These are phyloP conservation scores for Lethenteron reissneri DNA, from an alignment of 2,113 vertebrate genomes.

Conservation along the genomic window DNA sequence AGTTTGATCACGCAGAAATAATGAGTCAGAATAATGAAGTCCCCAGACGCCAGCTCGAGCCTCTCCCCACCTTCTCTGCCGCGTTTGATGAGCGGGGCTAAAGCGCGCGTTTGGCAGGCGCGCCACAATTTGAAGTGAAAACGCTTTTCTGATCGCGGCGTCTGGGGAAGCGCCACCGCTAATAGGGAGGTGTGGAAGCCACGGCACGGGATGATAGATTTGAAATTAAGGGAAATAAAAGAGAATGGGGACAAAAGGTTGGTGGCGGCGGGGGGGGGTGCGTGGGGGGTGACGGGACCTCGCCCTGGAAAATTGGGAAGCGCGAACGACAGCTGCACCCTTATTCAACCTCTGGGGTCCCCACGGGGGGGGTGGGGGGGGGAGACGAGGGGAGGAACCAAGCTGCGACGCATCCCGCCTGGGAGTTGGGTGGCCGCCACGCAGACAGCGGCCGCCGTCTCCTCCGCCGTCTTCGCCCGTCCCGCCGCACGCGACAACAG, in stretches of 20 bases:
- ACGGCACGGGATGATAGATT: slow-evolving; percentile 1
- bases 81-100: slow-evolving; percentile 4
- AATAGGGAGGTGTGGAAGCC: background rate
- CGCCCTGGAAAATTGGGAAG: background rate
- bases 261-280: background rate
- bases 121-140: slow-evolving; percentile 4
- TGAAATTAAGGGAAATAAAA: slow-evolving; percentile 1
- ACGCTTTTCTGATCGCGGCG: background rate
- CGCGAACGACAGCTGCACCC: too few relatives aligned
- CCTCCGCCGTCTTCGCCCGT: too few relatives aligned
- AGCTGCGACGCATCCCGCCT: background rate
- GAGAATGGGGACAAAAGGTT: slow-evolving; percentile 3
- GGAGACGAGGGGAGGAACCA: background rate
- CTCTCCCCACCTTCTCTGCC: background rate
- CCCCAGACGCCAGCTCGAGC: slow-evolving; percentile 1
- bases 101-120: slow-evolving; percentile 4
- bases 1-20: slow-evolving; percentile 6
- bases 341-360: background rate
- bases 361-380: background rate
- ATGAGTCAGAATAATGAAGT: slow-evolving; percentile 4
- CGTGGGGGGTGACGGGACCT: background rate
- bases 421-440: too few relatives aligned
- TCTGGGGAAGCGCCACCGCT: slow-evolving; percentile 3
- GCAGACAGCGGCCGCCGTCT: too few relatives aligned
- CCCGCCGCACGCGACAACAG: too few relatives aligned